Evolutionary conservation across 2,888 invertebrate genomes (phyloP), one percentile per base, ranked within the genome.

Genomic region (Ptilodon capucinus): DNA sequence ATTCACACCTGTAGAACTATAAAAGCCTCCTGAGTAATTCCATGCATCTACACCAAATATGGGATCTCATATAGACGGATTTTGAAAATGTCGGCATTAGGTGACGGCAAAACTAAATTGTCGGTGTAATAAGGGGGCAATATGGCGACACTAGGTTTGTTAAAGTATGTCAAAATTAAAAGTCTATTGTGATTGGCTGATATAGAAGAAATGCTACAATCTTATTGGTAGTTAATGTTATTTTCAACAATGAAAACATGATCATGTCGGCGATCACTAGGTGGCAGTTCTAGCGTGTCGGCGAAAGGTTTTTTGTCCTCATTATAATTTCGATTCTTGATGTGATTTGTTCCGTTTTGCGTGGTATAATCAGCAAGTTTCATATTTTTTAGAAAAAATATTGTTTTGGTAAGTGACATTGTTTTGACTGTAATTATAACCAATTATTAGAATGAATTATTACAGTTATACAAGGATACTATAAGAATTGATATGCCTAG

Each of bases 341-440:
- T 67, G 76, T 74, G 80, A 81, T 77, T 80, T 85, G 86, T 85
- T 82, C 81, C 79, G 79, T 82, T 86, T 87, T 78, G 80, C 76
- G 77, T 74, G 81, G 76, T 73, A 68, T 80, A 81, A 68, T 71
- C 54, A 51, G 67, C 70, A 74, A 75, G 73, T 70, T 73, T 70
- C 57, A 71, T 64, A 72, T 69, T 74, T 72, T 70, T 70, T 71
- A 71, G 82, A 83, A 85, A 78, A 81, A 77, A 71, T 68, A 69
- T 68, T 76, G 83, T 84, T 83, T 82, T 84, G 81, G 90, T 89
- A 74, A 84, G 81, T 88, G 78, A 63, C 78, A 72, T 72, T 69
- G 61, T 58, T 55, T 58, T 56, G 56, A 46, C 48, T 48, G 46
- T 46, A 48, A 48, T 44, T 43, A 4, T 21, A 38, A 19, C n/a